A percentile compares a stretch with the other conserved stretches of the same genome.
Evolutionary conservation across 2,113 vertebrate genomes (phyloP).

Genomic region (Cryptomyrus ogoouensis): DNA sequence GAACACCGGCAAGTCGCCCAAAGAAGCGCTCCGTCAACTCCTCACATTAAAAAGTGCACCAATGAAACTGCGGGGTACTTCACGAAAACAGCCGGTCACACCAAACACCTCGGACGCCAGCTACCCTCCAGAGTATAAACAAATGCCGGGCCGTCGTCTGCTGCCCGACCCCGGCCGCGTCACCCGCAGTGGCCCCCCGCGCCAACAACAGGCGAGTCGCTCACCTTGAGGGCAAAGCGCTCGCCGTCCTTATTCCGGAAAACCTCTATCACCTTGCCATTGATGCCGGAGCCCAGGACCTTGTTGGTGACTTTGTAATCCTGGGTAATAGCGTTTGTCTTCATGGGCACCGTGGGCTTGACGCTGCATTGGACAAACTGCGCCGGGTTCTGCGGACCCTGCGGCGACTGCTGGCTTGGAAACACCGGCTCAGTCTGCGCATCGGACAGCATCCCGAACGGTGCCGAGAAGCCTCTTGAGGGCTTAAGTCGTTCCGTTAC

Average conservation of each 20-base stretch:
- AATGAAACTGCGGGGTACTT: not conserved
- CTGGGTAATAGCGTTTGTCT: constrained; percentile 87
- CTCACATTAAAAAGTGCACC: not conserved
- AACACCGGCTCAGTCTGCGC: constrained; percentile 69
- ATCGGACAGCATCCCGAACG: constrained; percentile 67
- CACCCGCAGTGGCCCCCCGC: not conserved
- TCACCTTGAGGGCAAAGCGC: constrained; percentile 87
- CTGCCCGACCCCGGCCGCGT: not conserved
- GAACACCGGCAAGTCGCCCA: not conserved
- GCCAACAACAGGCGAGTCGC: not conserved
- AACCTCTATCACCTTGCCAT: constrained; percentile 89
- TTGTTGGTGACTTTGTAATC: constrained; percentile 93
- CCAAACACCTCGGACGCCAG: not conserved
- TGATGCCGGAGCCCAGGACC: constrained; percentile 89
- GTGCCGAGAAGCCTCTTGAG: constrained; percentile 10
- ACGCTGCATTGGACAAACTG: constrained; percentile 62
- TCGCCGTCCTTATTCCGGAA: constrained; percentile 79
- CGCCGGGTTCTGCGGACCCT: constrained; percentile 55
- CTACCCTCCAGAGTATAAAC: not conserved
- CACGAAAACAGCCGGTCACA: not conserved
- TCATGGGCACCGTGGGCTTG: constrained; percentile 73
- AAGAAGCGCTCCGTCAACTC: not conserved
- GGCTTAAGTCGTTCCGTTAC: not conserved
- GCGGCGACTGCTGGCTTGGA: constrained; percentile 53
- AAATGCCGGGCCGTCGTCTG: not conserved